Conservation (phyloP, 2,113 vertebrate species). For the Cyprinodon brontotheroides region DNA sequence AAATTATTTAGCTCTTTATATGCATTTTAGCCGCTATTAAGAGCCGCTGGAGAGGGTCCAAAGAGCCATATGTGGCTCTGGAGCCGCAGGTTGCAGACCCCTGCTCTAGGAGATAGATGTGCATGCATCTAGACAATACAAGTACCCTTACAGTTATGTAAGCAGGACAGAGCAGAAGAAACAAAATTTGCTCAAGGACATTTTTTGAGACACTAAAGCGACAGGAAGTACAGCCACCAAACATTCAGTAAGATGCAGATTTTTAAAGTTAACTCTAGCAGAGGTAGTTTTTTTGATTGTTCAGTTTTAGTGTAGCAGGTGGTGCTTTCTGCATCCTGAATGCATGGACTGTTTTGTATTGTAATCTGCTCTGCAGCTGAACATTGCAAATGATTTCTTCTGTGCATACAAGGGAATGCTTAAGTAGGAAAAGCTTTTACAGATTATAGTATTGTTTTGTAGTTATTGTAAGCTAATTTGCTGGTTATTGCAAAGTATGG, state of each 20-base stretch:
- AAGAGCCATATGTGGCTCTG: no score
- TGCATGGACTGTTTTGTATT: not conserved
- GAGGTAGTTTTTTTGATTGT: not conserved
- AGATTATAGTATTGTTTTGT: not conserved
- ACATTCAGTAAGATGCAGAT: constrained; percentile 10
- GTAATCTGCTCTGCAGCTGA: not conserved
- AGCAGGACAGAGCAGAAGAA: constrained; percentile 33
- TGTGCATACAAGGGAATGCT: not conserved
- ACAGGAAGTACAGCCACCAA: constrained; percentile 15
- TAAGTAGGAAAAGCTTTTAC: not conserved
- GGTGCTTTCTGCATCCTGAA: not conserved
- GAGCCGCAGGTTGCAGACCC: no score
- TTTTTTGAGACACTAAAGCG: constrained; percentile 27
- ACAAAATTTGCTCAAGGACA: constrained; percentile 60
- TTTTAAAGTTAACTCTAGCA: not conserved
- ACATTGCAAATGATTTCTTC: not conserved
- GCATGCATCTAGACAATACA: constrained; percentile 55
- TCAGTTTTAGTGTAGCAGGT: not conserved
- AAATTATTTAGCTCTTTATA: no score
- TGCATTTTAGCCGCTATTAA: no score
- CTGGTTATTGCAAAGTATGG: not conserved
- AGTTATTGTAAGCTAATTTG: constrained; percentile 7
- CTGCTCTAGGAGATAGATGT: constrained; percentile 9
- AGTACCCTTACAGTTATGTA: constrained; percentile 24
- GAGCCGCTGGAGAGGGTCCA: no score